Percentiles rank a stretch among this genome's conserved stretches.
Conservation (phyloP, 2,888 invertebrate genomes). For the Brachyptera putata region DNA sequence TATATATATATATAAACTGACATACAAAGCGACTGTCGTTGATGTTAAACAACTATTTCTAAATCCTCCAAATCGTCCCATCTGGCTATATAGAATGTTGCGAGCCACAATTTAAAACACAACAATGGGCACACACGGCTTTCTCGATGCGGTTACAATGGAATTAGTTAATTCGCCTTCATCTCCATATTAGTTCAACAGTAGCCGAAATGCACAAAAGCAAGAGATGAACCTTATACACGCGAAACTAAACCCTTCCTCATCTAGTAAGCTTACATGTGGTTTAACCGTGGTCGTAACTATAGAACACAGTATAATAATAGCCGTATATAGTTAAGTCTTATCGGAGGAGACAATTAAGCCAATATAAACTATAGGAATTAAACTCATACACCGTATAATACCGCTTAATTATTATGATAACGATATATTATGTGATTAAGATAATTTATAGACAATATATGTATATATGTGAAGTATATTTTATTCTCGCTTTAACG, state of each 20-base stretch:
- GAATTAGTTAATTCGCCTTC: not conserved
- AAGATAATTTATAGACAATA: no score
- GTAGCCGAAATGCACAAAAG: constrained; percentile 4
- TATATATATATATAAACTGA: no score
- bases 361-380: no score
- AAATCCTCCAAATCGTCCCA: no score
- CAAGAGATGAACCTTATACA: constrained; percentile 11
- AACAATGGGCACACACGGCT: constrained; percentile 17
- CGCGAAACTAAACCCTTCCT: constrained; percentile 8
- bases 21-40: no score
- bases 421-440: no score
- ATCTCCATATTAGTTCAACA: not conserved
- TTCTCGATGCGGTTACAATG: not conserved
- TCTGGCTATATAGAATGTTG: no score
- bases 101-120: constrained; percentile 13
- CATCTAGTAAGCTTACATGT: constrained; percentile 14
- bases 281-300: constrained; percentile 1
- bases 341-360: not conserved
- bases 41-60: no score
- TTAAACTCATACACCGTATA: no score
- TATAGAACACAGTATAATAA: not conserved
- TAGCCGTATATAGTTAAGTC: not conserved
- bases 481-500: no score
- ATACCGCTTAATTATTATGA: no score
- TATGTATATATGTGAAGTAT: no score